Evolutionary conservation across 2,113 vertebrate genomes (phyloP).

Genomic region (Alethe castanea): DNA sequence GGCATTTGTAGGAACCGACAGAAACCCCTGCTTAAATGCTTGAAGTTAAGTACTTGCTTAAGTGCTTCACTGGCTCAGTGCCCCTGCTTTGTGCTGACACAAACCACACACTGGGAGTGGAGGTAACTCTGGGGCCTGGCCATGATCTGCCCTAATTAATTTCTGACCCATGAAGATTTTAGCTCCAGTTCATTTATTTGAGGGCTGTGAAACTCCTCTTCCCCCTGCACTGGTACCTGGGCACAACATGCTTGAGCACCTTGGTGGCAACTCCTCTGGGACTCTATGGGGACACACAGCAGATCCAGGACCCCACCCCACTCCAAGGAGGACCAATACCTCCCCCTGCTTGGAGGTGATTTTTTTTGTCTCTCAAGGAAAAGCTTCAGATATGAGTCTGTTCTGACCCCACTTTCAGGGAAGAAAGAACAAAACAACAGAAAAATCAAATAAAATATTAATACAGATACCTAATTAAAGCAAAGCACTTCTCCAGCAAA

Average conservation of each 20-base stretch:
- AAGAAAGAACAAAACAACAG: background rate
- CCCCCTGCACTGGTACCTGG: background rate
- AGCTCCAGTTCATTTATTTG: background rate
- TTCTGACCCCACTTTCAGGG: background rate
- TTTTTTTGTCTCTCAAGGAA: background rate
- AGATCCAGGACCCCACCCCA: background rate
- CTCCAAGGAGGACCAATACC: background rate
- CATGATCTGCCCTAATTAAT: background rate
- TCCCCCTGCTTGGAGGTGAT: background rate
- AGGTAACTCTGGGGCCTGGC: background rate
- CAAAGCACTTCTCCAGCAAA: background rate
- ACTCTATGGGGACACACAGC: background rate
- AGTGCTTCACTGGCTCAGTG: background rate
- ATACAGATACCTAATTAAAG: background rate
- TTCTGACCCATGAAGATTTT: background rate
- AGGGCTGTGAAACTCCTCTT: background rate
- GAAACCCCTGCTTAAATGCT: background rate
- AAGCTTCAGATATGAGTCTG: background rate
- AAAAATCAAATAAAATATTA: conserved; percentile 9
- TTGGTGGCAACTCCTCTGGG: background rate
- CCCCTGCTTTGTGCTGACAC: background rate
- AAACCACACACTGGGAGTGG: background rate
- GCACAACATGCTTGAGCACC: background rate
- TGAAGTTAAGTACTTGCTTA: background rate
- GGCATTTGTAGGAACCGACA: background rate